phyloP scores from a whole-genome alignment of 2,797 vertebrate genomes.

The Danio kyathit region DNA sequence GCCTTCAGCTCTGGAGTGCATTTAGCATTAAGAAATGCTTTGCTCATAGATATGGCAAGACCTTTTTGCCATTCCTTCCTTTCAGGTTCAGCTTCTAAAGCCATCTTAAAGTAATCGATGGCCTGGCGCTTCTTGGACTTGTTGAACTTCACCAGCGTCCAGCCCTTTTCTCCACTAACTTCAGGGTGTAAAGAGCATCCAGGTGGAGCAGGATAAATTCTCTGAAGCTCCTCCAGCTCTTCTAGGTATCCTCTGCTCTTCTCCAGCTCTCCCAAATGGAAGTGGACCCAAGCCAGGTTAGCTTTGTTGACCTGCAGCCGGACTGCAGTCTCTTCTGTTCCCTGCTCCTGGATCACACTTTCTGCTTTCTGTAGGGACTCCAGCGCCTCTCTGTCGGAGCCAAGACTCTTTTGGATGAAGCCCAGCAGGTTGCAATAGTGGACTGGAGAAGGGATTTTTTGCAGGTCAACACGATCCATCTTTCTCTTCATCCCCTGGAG shows the following conservation, averaged over 20 bases:
- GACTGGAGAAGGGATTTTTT: neutral
- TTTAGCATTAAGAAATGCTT: neutral
- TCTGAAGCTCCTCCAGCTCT: neutral
- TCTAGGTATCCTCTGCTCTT: conserved; percentile 13
- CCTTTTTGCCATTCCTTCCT: conserved; percentile 24
- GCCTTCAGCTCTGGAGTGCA: neutral
- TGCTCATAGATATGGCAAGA: neutral
- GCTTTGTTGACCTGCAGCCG: conserved; percentile 34
- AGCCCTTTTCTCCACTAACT: conserved; percentile 41
- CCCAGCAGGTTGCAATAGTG: conserved; percentile 44
- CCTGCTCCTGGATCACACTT: neutral
- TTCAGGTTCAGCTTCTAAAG: conserved; percentile 8
- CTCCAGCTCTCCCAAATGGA: neutral
- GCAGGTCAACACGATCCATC: neutral
- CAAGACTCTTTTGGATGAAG: conserved; percentile 1
- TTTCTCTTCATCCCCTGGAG: neutral
- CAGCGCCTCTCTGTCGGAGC: neutral
- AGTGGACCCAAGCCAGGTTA: conserved; percentile 45
- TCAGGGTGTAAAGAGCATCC: conserved; percentile 29
- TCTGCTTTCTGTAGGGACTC: conserved; percentile 13
- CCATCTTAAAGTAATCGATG: neutral
- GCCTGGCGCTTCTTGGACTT: neutral
- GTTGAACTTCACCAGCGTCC: neutral
- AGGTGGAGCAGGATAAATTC: neutral
- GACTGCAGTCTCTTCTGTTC: neutral